A percentile compares a stretch with the other conserved stretches of the same genome.
Conservation (phyloP, 2,113 vertebrate species). For the Benitochromis conjunctus region DNA sequence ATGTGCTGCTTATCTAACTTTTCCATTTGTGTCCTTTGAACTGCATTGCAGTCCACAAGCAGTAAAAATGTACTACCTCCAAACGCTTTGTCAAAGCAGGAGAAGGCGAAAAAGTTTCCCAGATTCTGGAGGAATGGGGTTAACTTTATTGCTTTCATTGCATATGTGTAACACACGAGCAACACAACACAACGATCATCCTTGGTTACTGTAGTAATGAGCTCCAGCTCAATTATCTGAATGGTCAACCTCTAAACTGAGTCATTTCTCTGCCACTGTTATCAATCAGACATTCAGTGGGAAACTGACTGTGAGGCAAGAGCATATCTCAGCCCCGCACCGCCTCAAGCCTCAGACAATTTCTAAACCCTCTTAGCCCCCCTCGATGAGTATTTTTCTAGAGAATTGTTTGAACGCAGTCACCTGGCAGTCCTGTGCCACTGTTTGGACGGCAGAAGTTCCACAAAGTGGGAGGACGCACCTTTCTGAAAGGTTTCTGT, state of each 20-base stretch:
- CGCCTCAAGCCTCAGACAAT: neutral
- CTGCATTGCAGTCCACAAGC: neutral
- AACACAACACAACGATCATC: neutral
- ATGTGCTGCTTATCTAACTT: neutral
- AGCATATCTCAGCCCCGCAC: neutral
- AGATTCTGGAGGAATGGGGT: neutral
- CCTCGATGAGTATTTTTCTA: neutral
- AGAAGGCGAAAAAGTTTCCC: neutral
- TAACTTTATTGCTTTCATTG: neutral
- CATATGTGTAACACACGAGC: too few species aligned
- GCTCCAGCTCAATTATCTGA: neutral
- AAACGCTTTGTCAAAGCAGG: neutral
- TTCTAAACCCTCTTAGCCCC: neutral
- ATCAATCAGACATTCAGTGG: neutral
- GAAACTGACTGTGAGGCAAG: neutral
- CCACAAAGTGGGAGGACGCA: constrained; percentile 48
- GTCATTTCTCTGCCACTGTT: neutral
- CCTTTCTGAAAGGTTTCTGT: constrained; percentile 2
- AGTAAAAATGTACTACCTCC: neutral
- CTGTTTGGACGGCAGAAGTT: constrained; percentile 17
- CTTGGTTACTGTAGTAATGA: neutral
- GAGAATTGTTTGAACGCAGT: neutral
- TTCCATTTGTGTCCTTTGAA: neutral
- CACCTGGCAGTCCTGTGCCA: constrained; percentile 5
- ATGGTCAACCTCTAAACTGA: neutral